phyloP scores from a whole-genome alignment of 2,888 invertebrate genomes.

The Tortricodes alternella region DNA sequence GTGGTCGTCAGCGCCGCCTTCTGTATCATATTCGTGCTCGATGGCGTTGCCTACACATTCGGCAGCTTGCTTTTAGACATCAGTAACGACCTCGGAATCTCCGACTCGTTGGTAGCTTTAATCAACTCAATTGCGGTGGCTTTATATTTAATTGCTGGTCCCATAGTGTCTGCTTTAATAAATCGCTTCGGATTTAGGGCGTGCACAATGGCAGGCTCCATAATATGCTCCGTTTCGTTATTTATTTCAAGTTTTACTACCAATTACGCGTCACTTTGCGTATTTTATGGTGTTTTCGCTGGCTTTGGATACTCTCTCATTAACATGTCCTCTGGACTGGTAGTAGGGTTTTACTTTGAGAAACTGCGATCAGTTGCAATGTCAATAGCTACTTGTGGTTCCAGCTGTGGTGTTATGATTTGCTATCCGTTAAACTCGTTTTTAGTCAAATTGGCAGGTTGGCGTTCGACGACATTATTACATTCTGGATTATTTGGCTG shows the following conservation, averaged over 20 bases:
- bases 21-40: constrained; percentile 55
- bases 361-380: constrained; percentile 63
- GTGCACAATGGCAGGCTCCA: constrained; percentile 64
- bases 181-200: constrained; percentile 74
- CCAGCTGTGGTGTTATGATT: constrained; percentile 65
- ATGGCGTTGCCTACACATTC: constrained; percentile 67
- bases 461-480: constrained; percentile 62
- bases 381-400: constrained; percentile 60
- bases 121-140: constrained; percentile 67
- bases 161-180: constrained; percentile 67
- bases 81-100: constrained; percentile 50
- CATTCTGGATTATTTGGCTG: constrained; percentile 64
- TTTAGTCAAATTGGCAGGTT: constrained; percentile 58
- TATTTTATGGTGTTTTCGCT: constrained; percentile 61
- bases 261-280: constrained; percentile 49
- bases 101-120: constrained; percentile 56
- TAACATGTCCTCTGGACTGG: constrained; percentile 59
- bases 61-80: constrained; percentile 64
- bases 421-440: constrained; percentile 62
- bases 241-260: constrained; percentile 60
- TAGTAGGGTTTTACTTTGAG: constrained; percentile 77
- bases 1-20: constrained; percentile 63
- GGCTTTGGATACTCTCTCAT: constrained; percentile 67
- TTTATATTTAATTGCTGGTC: constrained; percentile 62
- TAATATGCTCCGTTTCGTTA: constrained; percentile 55